Conservation (phyloP, 2,888 invertebrate genomes). For the Hecatera dysodea region DNA sequence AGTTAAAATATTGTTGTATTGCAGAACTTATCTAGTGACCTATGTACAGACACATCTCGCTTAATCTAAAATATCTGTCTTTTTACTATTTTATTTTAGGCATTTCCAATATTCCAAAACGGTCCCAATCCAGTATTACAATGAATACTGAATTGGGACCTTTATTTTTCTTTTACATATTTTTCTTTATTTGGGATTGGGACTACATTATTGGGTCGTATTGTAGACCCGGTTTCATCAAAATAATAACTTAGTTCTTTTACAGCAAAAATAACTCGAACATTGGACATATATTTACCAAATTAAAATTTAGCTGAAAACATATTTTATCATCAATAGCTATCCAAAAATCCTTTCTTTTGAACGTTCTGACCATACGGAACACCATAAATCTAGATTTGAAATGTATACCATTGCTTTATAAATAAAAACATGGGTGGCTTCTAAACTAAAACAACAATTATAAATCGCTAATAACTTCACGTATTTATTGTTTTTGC, state of each 20-base stretch:
- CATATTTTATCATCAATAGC: too few relatives aligned
- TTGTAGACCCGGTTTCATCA: constrained; percentile 25
- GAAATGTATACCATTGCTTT: too few relatives aligned
- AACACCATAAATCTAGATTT: too few relatives aligned
- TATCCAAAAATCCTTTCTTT: too few relatives aligned
- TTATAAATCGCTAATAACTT: not conserved
- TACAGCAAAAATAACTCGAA: constrained; percentile 2
- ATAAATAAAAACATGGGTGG: too few relatives aligned
- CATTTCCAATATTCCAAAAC: constrained; percentile 23
- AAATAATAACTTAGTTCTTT: constrained; percentile 26
- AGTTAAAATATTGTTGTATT: too few relatives aligned
- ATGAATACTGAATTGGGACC: too few relatives aligned
- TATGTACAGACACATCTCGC: not conserved
- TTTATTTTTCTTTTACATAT: not conserved
- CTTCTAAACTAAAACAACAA: not conserved
- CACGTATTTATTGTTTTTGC: not conserved
- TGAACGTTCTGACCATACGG: too few relatives aligned
- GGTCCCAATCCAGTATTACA: constrained; percentile 11
- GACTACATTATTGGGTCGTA: constrained; percentile 29
- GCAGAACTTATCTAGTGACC: too few relatives aligned
- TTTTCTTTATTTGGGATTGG: constrained; percentile 19
- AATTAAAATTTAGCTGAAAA: not conserved
- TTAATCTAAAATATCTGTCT: constrained; percentile 4
- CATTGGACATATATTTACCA: not conserved
- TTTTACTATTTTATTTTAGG: constrained; percentile 12